Evolutionary conservation across 2,888 invertebrate genomes (phyloP), one percentile per base, ranked within the genome.

Genomic region (Pristionchus exspectatus): DNA sequence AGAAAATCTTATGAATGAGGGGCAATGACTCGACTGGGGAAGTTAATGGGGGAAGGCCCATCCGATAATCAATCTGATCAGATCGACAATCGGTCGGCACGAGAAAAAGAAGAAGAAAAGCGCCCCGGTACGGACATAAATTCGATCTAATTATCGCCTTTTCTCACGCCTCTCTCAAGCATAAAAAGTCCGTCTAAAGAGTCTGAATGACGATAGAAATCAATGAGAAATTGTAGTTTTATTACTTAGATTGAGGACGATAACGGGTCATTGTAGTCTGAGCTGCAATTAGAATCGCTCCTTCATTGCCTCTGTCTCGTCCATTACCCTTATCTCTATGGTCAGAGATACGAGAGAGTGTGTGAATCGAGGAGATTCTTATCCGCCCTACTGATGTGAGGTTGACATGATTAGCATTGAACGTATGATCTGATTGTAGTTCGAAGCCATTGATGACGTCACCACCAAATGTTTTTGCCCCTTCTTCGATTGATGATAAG

Each of bases 351-450:
- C 38, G 74, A 38, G 21, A 74, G 18, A 74, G 33, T 18, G 24
- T 44, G 18, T 7, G 74, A 74, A 44, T 16, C 16, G 74, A 74
- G 74, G 74, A 74, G 38, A 33, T 16, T 74, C 74, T 38, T 16
- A 18, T 38, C 38, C 27, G 18, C 24, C 38, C 74, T 74, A 38
- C 74, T 50, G 27, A 81, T 50, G 81, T 12, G 81, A 12, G 81
- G 50, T 12, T 50, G 81, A 50, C 44, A 50, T 24, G 81, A 81
- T 81, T 81, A 81, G 81, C 27, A 0, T 27, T 81, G 81, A 54
- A 50, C 81, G 81, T 81, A 81, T 81, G 81, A 81, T 44, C 81
- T 81, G 81, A 54, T 81, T 81, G 81, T 81, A 81, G 81, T 81
- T 81, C 50, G 81, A 81, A 81, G 81, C 27, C 18, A 2, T 21